Evolutionary conservation across 2,888 invertebrate species (phyloP), one percentile per base, ranked within the genome.

Genomic region (Tinea trinotella): DNA sequence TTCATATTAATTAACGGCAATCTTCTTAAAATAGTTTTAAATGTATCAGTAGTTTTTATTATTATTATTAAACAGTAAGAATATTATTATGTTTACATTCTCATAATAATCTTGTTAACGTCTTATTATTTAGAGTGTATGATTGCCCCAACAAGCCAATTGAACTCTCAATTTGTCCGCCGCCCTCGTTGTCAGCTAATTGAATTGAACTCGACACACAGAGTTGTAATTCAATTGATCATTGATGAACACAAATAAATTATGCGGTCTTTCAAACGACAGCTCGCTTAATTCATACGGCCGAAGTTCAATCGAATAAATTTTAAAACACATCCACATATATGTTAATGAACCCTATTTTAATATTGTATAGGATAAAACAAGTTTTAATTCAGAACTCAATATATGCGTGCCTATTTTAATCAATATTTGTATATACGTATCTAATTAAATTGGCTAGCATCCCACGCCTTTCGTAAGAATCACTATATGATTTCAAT

Each of bases 141-240:
- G 17, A 46, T 19, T 18, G 46, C 7, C 19, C n/a, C n/a, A n/a
- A 46, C 46, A 46, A 46, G 10, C 10, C 46, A 46, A 46, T 46
- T 46, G 40, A 17, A 19, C 17, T 19, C 17, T 46, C 46, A 19
- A 46, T 46, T 46, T 17, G 19, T 19, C 17, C 3, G 19, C 19
- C 46, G 15, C 46, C 15, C n/a, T 46, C 40, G 40, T 40, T 40
- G 40, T 2, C 40, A 6, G 15, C n/a, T 40, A 40, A 40, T 40
- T 40, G 40, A 40, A 40, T 40, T 40, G 40, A 40, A 40, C 40
- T 40, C 3, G 13, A 40, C 40, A 7, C 24, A 15, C 40, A 15
- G 40, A 15, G 40, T 15, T 15, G 15, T 40, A 15, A 40, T 12
- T 40, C 40, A 40, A 40, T 40, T 40, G 40, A 15, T 40, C 40